Conservation (phyloP, 1,140 invertebrate genomes). For the Drosophila miranda region DNA sequence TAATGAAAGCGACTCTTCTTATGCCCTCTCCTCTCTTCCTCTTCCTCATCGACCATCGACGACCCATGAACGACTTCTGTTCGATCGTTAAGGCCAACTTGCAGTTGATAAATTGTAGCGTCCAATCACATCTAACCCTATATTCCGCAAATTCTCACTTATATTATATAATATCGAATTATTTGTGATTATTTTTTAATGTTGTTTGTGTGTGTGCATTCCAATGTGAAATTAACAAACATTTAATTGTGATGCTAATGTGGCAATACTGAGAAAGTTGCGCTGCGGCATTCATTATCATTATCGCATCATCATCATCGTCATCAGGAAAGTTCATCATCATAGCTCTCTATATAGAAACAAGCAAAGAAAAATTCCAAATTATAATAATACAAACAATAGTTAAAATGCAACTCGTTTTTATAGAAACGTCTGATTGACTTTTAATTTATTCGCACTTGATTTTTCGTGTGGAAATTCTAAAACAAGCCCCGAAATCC, state of each 20-base stretch:
- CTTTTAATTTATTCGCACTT: conserved; percentile 23
- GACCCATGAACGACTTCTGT: no score
- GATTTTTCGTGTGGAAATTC: conserved; percentile 20
- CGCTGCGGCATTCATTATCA: conserved; percentile 22
- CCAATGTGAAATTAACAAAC: conserved; percentile 19
- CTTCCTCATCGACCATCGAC: background rate
- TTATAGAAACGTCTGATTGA: conserved; percentile 1
- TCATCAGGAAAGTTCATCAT: conserved; percentile 14
- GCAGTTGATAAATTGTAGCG: conserved; percentile 19
- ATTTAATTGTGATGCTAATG: conserved; percentile 71
- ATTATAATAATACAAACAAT: conserved; percentile 21
- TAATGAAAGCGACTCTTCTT: conserved; percentile 37
- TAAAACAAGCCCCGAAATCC: conserved; percentile 5
- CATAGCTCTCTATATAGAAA: conserved; percentile 10
- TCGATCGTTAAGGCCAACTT: conserved; percentile 8
- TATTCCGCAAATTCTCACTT: conserved; percentile 39
- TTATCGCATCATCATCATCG: conserved; percentile 11
- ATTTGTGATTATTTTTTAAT: conserved; percentile 6
- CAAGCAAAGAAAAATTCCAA: background rate
- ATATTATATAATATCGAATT: conserved; percentile 51
- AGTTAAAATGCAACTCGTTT: conserved; percentile 7
- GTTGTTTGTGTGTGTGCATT: background rate
- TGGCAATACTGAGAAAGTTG: conserved; percentile 63
- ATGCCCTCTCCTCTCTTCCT: background rate
- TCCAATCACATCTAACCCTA: background rate